Percentiles rank a stretch among this genome's conserved stretches.
phyloP scores from a whole-genome alignment of 2,888 invertebrate species.

The Ctenicera cuprea region DNA sequence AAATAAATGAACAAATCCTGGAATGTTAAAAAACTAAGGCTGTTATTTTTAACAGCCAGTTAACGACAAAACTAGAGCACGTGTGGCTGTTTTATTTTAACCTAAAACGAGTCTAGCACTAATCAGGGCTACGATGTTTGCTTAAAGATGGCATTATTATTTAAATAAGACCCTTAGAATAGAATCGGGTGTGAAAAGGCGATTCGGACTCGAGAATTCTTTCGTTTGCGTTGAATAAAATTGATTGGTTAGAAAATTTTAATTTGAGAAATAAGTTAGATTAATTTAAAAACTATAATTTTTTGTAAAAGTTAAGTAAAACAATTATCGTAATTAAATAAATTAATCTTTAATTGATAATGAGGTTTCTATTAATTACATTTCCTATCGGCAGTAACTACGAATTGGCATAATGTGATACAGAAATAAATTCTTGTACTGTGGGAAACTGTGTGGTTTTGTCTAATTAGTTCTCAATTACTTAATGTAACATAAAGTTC shows the following conservation, averaged over 20 bases:
- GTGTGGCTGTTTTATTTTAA: not conserved
- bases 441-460: conserved; percentile 19
- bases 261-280: too few species aligned
- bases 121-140: conserved; percentile 23
- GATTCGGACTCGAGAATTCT: not conserved
- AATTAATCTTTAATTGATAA: conserved; percentile 12
- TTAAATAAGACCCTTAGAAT: conserved; percentile 24
- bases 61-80: not conserved
- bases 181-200: conserved; percentile 4
- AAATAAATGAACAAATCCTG: not conserved
- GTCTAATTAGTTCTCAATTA: conserved; percentile 21
- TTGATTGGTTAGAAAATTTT: too few species aligned
- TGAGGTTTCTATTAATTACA: conserved; percentile 1
- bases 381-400: conserved; percentile 11
- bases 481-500: conserved; percentile 17
- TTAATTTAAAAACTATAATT: too few species aligned
- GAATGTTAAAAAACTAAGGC: not conserved
- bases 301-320: too few species aligned
- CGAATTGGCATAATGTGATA: conserved; percentile 10
- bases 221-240: too few species aligned
- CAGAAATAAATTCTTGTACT: conserved; percentile 30
- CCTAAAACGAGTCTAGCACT: conserved; percentile 9
- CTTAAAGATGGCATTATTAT: conserved; percentile 34
- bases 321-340: not conserved
- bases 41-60: conserved; percentile 4